These are phyloP conservation scores for Albula glossodonta DNA, from an alignment of 2,113 vertebrate species.

Conservation along the genomic window DNA sequence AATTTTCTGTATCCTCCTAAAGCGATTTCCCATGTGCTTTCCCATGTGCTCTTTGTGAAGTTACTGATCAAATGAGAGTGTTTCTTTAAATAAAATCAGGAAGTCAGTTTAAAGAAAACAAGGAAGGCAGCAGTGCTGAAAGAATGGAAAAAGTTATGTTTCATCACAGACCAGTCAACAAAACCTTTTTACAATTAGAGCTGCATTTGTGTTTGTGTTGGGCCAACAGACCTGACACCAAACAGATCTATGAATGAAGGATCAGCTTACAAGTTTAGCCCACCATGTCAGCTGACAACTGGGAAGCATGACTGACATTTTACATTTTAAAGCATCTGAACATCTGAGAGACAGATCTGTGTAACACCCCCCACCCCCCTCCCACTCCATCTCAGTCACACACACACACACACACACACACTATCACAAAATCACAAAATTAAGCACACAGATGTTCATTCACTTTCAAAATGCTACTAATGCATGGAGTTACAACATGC, in stretches of 20 bases:
- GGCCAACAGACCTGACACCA: constrained; percentile 8
- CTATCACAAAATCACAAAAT: too few relatives aligned
- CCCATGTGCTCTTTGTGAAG: too few relatives aligned
- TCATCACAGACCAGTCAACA: background rate
- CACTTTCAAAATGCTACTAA: background rate
- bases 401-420: background rate
- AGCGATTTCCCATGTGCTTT: too few relatives aligned
- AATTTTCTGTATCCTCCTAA: too few relatives aligned
- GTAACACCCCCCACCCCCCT: background rate
- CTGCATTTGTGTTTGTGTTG: background rate
- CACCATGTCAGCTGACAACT: background rate
- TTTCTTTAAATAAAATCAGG: too few relatives aligned
- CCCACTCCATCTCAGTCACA: too few relatives aligned
- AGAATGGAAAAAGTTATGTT: background rate
- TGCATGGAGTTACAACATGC: background rate
- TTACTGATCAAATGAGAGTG: too few relatives aligned
- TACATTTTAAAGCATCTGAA: constrained; percentile 17
- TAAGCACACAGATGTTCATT: too few relatives aligned
- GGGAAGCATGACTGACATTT: background rate
- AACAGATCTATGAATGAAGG: constrained; percentile 8
- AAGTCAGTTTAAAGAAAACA: background rate
- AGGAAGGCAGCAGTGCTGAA: background rate
- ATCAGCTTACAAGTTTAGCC: background rate
- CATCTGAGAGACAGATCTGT: background rate
- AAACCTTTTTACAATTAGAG: background rate